Evolutionary conservation across 2,888 invertebrate species (phyloP).

Genomic region (Perizoma flavofasciatum): DNA sequence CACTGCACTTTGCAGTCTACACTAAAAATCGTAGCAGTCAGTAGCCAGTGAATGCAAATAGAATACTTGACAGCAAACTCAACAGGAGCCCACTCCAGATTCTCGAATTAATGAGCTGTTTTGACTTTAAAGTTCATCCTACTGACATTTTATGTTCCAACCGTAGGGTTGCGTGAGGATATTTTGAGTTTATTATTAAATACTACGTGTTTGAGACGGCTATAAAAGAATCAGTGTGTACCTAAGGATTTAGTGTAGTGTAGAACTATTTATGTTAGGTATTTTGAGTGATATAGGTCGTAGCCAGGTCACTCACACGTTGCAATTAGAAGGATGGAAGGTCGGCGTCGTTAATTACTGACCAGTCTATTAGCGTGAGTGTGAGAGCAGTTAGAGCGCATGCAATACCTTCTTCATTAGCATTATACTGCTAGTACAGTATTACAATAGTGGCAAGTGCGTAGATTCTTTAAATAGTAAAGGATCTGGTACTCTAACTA

Average conservation of each 20-base stretch:
- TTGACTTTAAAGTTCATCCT: slow-evolving; percentile 7
- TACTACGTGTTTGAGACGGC: no score
- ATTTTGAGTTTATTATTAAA: no score
- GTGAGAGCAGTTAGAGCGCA: slow-evolving; percentile 41
- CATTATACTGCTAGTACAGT: slow-evolving; percentile 10
- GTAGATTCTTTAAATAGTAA: not conserved
- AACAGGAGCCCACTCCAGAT: slow-evolving; percentile 7
- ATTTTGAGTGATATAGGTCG: not conserved
- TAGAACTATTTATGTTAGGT: not conserved
- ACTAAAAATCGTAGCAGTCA: no score
- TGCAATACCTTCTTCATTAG: slow-evolving; percentile 28
- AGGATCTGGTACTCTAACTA: not conserved
- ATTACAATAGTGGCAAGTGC: no score
- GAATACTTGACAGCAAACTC: not conserved
- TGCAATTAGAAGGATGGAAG: slow-evolving; percentile 53
- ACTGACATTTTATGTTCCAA: not conserved
- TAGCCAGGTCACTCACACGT: slow-evolving; percentile 19
- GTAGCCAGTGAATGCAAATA: no score
- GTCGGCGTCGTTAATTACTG: slow-evolving; percentile 49
- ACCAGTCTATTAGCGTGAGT: slow-evolving; percentile 43
- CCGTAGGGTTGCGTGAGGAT: no score
- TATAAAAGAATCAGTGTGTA: no score
- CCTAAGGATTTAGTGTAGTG: no score
- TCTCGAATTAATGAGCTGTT: slow-evolving; percentile 19
- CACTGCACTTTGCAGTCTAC: no score